Conservation (phyloP, 2,797 vertebrate genomes). For the Pseudochirops corinnae region DNA sequence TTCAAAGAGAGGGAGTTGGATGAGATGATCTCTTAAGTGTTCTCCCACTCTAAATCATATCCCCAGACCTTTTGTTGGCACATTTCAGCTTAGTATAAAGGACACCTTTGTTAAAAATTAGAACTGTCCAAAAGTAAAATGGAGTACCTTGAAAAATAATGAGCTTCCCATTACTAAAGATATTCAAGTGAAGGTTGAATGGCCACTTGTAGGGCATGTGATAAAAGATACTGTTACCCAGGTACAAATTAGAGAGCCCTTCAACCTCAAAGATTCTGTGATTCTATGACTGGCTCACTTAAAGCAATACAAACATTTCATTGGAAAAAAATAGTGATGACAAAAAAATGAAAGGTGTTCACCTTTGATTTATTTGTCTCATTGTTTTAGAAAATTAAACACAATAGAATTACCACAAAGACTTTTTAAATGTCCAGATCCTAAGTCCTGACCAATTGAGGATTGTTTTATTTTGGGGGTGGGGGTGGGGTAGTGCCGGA, state of each 20-base stretch:
- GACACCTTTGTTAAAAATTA: background rate
- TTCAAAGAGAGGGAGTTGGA: background rate
- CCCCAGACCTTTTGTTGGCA: background rate
- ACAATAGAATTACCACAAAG: background rate
- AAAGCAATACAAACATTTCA: constrained; percentile 62
- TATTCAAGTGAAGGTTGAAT: background rate
- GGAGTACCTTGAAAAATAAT: background rate
- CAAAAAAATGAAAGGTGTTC: constrained; percentile 50
- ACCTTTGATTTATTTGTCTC: constrained; percentile 38
- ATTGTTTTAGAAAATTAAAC: background rate
- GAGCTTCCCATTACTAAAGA: background rate
- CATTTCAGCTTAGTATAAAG: background rate
- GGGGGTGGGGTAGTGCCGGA: too few species aligned
- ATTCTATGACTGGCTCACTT: constrained; percentile 64
- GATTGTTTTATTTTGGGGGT: background rate
- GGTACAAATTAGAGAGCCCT: background rate
- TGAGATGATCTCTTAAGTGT: background rate
- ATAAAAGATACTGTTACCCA: background rate
- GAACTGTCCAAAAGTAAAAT: background rate
- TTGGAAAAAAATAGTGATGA: constrained; percentile 44
- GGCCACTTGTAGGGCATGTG: background rate
- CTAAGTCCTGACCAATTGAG: background rate
- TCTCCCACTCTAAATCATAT: background rate
- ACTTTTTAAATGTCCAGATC: background rate
- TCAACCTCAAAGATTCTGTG: background rate